Percentiles rank a stretch among this genome's conserved stretches.
Conservation (phyloP, 1,140 invertebrate species). For the Lerema accius region DNA sequence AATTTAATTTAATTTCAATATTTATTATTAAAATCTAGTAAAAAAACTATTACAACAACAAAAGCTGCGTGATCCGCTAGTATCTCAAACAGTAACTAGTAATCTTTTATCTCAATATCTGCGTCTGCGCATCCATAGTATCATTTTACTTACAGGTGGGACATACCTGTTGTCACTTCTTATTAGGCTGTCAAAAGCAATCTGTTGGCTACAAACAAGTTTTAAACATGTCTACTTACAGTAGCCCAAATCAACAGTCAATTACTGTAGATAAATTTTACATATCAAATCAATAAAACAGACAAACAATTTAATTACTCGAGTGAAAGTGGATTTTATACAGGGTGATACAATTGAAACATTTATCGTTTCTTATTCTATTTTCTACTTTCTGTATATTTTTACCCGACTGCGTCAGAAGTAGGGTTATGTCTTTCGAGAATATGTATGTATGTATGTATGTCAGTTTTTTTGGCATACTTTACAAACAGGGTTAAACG, state of each 20-base stretch:
- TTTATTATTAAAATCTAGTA: no score
- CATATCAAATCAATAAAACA: conserved; percentile 18
- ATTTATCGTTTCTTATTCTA: no score
- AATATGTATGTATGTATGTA: no score
- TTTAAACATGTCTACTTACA: conserved; percentile 1
- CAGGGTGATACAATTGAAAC: conserved; percentile 16
- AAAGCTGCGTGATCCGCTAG: not conserved
- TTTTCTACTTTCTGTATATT: no score
- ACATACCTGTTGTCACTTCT: conserved; percentile 22
- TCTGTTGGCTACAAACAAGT: conserved; percentile 16
- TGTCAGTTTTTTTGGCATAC: no score
- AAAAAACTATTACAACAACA: no score
- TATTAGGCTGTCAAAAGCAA: conserved; percentile 17
- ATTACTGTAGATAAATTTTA: conserved; percentile 28
- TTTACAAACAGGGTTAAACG: no score
- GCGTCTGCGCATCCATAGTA: not conserved
- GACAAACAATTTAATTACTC: conserved; percentile 11
- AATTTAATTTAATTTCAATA: no score
- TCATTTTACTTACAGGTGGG: conserved; percentile 14
- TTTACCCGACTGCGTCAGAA: no score
- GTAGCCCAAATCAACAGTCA: conserved; percentile 22
- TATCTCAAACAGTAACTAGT: not conserved
- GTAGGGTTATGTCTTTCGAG: no score
- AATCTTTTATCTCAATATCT: conserved; percentile 15
- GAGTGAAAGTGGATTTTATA: conserved; percentile 8